Evolutionary conservation across 2,797 vertebrate species (phyloP).

Genomic region (Heterohyrax brucei): DNA sequence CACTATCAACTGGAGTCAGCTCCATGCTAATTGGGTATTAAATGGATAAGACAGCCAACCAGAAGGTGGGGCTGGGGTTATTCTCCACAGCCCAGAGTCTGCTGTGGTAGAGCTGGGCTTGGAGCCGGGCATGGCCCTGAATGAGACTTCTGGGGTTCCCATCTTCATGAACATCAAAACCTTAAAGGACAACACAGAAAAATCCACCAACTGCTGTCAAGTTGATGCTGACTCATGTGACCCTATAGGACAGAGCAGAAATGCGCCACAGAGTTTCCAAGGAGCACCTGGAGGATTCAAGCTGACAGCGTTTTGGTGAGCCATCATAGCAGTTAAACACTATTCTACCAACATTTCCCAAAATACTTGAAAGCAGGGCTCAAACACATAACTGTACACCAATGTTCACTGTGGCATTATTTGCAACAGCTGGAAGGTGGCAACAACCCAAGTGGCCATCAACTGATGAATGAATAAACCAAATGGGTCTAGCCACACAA

Average conservation of each 20-base stretch:
- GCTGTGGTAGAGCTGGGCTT: too few species aligned
- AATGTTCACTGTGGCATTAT: neutral
- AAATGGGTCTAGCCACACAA: neutral
- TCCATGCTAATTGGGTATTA: neutral
- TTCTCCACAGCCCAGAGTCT: neutral
- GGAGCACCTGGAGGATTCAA: too few species aligned
- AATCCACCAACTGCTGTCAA: neutral
- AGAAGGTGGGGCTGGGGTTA: neutral
- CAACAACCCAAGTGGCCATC: neutral
- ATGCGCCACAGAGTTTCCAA: too few species aligned
- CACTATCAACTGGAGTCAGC: too few species aligned
- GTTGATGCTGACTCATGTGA: too few species aligned
- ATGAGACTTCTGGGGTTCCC: neutral
- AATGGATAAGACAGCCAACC: neutral
- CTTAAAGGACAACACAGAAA: neutral
- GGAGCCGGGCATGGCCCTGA: neutral
- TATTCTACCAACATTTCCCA: neutral
- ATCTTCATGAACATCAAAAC: conserved; percentile 17
- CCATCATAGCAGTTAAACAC: too few species aligned
- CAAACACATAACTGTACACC: neutral
- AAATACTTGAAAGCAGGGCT: neutral
- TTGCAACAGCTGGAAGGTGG: neutral
- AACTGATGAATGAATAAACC: neutral
- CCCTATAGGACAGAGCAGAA: too few species aligned
- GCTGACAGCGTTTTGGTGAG: too few species aligned